Evolutionary conservation across 2,797 vertebrate species (phyloP).

Genomic region (Anguilla marmorata): DNA sequence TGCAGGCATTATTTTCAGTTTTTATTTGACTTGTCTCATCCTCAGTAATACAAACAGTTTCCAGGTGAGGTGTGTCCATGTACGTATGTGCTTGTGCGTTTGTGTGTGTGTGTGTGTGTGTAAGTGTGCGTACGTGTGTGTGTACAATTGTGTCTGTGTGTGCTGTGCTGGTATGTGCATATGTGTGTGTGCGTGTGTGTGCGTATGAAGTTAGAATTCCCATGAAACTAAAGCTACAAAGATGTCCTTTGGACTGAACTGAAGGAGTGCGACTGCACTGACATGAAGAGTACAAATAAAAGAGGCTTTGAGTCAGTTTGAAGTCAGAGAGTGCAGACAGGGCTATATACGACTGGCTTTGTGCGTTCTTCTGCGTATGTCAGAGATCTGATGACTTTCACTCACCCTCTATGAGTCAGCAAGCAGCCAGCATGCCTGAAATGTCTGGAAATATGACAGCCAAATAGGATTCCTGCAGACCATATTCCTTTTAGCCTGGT

Average conservation of each 20-base stretch:
- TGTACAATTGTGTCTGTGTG: background rate
- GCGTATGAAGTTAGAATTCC: background rate
- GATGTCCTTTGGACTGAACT: background rate
- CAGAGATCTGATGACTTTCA: background rate
- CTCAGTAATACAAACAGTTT: background rate
- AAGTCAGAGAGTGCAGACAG: background rate
- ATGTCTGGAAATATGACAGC: background rate
- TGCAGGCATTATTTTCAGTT: background rate
- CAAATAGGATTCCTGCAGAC: background rate
- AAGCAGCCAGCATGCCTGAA: background rate
- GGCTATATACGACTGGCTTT: background rate
- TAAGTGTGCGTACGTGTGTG: background rate
- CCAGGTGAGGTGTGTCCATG: background rate
- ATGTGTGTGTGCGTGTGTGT: background rate
- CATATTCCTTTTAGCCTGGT: background rate
- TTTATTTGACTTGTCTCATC: background rate
- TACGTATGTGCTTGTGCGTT: background rate
- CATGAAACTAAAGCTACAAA: background rate
- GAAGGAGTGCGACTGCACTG: background rate
- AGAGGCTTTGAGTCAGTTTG: background rate
- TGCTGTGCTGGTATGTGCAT: background rate
- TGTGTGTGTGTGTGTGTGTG: background rate
- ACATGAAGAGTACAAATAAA: background rate
- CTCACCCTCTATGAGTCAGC: background rate
- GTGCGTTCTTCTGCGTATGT: background rate